Evolutionary conservation across 1,140 invertebrate genomes (phyloP).

Genomic region (Macrotrachela quadricornifera): DNA sequence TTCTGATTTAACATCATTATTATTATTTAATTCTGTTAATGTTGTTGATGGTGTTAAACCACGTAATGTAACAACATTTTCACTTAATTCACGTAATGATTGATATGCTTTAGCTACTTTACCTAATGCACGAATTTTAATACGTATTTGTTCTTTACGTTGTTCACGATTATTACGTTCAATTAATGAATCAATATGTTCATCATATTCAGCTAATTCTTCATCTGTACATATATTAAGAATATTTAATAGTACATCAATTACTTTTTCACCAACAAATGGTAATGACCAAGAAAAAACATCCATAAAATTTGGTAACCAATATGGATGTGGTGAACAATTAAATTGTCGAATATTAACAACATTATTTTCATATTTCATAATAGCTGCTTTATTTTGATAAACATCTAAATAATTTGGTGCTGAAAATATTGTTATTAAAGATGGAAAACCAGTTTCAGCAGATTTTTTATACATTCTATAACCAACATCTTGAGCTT

Average conservation of each 20-base stretch:
- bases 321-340: slow-evolving; percentile 61
- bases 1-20: no score
- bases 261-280: slow-evolving; percentile 95
- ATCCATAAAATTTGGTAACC: slow-evolving; percentile 99
- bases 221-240: slow-evolving; percentile 5
- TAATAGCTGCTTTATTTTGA: slow-evolving; percentile 98
- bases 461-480: slow-evolving; percentile 99
- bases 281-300: slow-evolving; percentile 99
- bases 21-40: no score
- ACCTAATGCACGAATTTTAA: no score
- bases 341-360: slow-evolving; percentile 99
- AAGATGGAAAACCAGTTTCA: slow-evolving; percentile 94
- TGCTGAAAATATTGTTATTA: slow-evolving; percentile 99
- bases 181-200: not conserved
- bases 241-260: not conserved
- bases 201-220: not conserved
- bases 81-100: slow-evolving; percentile 92
- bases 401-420: slow-evolving; percentile 99
- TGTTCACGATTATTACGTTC: no score
- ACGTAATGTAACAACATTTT: slow-evolving; percentile 92
- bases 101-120: slow-evolving; percentile 45
- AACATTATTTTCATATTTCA: slow-evolving; percentile 99
- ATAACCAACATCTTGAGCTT: slow-evolving; percentile 5
- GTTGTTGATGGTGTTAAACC: slow-evolving; percentile 57
- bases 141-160: no score